Conservation (phyloP, 2,888 invertebrate genomes). For the Melanchra persicariae region DNA sequence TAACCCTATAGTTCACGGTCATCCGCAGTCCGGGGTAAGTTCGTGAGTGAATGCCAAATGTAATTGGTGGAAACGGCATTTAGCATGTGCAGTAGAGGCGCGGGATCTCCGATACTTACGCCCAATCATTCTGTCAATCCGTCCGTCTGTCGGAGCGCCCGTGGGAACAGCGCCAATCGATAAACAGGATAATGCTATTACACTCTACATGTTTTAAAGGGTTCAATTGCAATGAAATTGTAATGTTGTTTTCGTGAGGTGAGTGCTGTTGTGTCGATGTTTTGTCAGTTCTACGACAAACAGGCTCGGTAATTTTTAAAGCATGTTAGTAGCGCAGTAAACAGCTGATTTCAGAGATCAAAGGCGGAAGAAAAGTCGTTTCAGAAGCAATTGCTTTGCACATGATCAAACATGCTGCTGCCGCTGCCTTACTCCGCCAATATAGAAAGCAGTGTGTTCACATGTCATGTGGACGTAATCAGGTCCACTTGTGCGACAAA, state of each 20-base stretch:
- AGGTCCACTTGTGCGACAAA: constrained; percentile 51
- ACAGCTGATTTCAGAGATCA: constrained; percentile 22
- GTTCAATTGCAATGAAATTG: constrained; percentile 39
- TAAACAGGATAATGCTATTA: constrained; percentile 68
- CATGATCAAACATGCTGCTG: constrained; percentile 7
- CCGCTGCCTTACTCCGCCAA: background rate
- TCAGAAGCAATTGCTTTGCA: constrained; percentile 4
- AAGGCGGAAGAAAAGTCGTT: constrained; percentile 22
- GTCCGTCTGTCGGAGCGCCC: constrained; percentile 74
- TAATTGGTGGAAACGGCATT: constrained; percentile 81
- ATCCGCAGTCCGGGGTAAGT: constrained; percentile 70
- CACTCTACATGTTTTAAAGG: constrained; percentile 58
- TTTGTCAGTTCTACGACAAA: constrained; percentile 3
- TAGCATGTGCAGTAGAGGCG: constrained; percentile 78
- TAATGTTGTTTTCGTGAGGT: constrained; percentile 3
- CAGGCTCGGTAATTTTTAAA: background rate
- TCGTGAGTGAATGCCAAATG: constrained; percentile 85
- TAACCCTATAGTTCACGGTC: constrained; percentile 63
- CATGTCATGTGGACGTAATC: constrained; percentile 35
- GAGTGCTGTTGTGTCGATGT: constrained; percentile 12
- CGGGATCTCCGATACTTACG: constrained; percentile 80
- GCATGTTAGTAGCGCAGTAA: constrained; percentile 15
- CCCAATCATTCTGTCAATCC: constrained; percentile 88
- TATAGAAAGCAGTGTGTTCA: constrained; percentile 35
- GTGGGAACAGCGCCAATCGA: constrained; percentile 79